Evolutionary conservation across 2,113 vertebrate genomes (phyloP), one percentile per base, ranked within the genome.

Genomic region (Paradisaea rubra): DNA sequence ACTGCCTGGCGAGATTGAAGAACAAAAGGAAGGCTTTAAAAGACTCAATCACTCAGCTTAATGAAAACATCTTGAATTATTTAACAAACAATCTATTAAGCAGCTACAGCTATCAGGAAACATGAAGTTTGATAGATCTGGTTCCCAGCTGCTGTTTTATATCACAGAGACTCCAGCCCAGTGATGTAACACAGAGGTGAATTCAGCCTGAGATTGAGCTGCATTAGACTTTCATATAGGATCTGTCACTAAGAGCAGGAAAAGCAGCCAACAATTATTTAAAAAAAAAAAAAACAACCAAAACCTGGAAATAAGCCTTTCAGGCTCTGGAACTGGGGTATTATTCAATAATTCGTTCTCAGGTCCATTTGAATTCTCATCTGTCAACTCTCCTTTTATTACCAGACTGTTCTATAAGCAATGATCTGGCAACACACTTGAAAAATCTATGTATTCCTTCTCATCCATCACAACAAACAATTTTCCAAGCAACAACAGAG

Each of bases 401-500:
- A 95, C 90, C 87, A 95, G 80, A 90, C 89, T 88, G 90, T 94
- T 91, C 93, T 90, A 90, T 90, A 95, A 91, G 80, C 93, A 95
- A 81, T 84, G 81, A 95, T 88, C 88, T 95, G 76, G 94, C 93
- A 92, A 91, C 52, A 88, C 53, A 71, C 53, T 90, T 91, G 91
- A 95, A 94, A 95, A 95, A 95, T 88, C 68, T 85, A n/a, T 44
- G 72, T 86, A 88, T 90, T 95, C 86, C 25, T 88, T 73, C 82
- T 90, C 89, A 95, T 95, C 69, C 86, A 89, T 96, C 94, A 96
- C 85, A 83, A 81, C 82, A 95, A 94, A 91, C 71, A 86, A 90
- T 94, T 95, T 96, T 52, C 82, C 79, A 88, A 70, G 64, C 76
- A 88, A 94, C 74, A 89, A 86, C 33, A 96, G n/a, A 88, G 90